Base-by-base conservation (phyloP, 2,888 invertebrate genomes). In the Hoplodrina blanda region DNA sequence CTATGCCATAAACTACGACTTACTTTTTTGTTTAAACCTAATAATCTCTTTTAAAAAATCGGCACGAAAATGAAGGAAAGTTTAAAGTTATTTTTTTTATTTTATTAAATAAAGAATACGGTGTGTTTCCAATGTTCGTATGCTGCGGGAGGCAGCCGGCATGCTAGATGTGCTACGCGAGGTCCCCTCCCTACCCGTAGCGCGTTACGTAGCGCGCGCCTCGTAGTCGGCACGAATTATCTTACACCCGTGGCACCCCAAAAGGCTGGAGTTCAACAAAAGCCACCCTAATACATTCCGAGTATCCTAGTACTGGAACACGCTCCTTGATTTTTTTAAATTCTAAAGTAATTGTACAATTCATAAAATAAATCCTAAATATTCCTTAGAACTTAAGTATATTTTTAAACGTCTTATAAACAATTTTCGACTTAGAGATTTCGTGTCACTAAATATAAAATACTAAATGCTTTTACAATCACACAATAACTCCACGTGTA, bases 1-100 rank as follows among this genome's bases (percentile, higher is more conserved):
- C 33, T 44, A 62, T 37, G 19, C 73, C 81, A 87, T 76, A 80
- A 75, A 70, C 71, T 10, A 66, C 33, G 49, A 41, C 19, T 61
- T 33, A 8, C 13, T 56, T 71, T 73, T 66, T 57, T 56, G 15
- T 11, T 15, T 20, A 4, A 41, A 62, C 11, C 3, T 13, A 37
- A 19, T 1, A 2, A 20, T 19, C 5, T 20, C 0, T 20, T 0
- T 37, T 13, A 0, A 17, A 49, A 25, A 44, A 37, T 13, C 0
- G 5, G 13, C n/a, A 19, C 1, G 7, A 7, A 25, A 13, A 19
- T 11, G 8, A 44, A 19, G 5, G 30, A 46, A 11, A 25, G 0
- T 7, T 15, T 0, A 1, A n/a, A 19, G 37, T 33, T 3, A 11
- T 17, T 25, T 37, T 41, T 25, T 7, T 20, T 4, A 17, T 72